A percentile compares a stretch with the other conserved stretches of the same genome.
These are phyloP conservation scores for Bruchidius siliquastri DNA, from an alignment of 2,888 invertebrate genomes.

Conservation along the genomic window DNA sequence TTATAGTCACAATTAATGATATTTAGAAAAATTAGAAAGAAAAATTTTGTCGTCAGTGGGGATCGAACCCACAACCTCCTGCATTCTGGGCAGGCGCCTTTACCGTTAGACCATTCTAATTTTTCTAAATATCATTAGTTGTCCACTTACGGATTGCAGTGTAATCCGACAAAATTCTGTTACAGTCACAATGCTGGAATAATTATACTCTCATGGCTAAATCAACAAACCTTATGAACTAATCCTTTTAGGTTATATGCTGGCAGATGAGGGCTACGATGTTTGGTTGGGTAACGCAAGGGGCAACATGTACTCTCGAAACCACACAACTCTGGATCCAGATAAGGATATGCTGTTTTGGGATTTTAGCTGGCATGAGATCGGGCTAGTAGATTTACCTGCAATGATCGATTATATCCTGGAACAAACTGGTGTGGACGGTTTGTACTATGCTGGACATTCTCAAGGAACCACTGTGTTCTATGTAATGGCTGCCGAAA, in stretches of 20 bases:
- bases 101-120: too few species aligned
- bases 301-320: conserved; percentile 26
- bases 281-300: conserved; percentile 35
- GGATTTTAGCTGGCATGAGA: conserved; percentile 72
- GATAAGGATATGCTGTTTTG: conserved; percentile 32
- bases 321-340: conserved; percentile 25
- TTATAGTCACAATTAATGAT: too few species aligned
- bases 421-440: conserved; percentile 51
- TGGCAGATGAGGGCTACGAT: conserved; percentile 35
- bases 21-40: too few species aligned
- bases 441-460: conserved; percentile 74
- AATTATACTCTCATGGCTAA: too few species aligned
- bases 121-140: too few species aligned
- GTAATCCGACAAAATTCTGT: too few species aligned
- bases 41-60: too few species aligned
- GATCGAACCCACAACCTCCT: too few species aligned
- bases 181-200: too few species aligned
- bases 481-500: conserved; percentile 62
- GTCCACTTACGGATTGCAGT: too few species aligned
- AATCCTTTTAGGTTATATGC: conserved; percentile 19
- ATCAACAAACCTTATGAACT: too few species aligned
- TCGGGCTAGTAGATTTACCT: conserved; percentile 74
- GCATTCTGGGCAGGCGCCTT: too few species aligned
- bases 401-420: conserved; percentile 72
- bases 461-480: conserved; percentile 72